Evolutionary conservation across 2,888 invertebrate species (phyloP), one percentile per base, ranked within the genome.

Genomic region (Timema podura): DNA sequence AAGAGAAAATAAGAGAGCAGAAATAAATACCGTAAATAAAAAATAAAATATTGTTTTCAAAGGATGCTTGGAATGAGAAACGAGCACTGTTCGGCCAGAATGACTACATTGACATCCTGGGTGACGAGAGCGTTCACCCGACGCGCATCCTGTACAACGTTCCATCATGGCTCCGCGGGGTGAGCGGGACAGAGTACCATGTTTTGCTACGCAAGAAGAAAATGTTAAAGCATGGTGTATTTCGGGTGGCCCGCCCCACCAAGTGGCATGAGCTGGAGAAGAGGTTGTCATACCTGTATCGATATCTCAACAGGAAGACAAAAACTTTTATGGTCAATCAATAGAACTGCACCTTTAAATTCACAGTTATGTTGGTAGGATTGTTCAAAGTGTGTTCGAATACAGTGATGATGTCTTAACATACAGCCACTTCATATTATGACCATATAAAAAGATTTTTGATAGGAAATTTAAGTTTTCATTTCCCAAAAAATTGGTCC

Each of bases 61-160:
- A 83, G 74, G 87, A 95, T 81, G 77, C 81, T 0, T 98, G 96
- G 96, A 78, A 83, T 0, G 86, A 89, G 75, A 90, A 89, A 76
- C 87, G 87, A 77, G 95, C 96, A 2, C 80, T 95, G 0, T 95
- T 93, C 83, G 98, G 98, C 0, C 96, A 96, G 80, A 98, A 98
- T 83, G 97, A 98, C 81, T 98, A 97, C 79, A 96, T 98, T 74
- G 97, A 98, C 80, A 96, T 98, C 71, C 84, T 98, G 68, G 98
- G 98, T 2, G 88, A 91, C 78, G 93, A 92, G 48, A 85, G 85
- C 15, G 75, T 91, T 7, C 93, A 96, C 80, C 97, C 98, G 0
- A 89, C 91, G 0, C 90, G 88, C 79, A 87, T 96, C 13, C 81
- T 95, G 13, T 95, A 96, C 78, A 89, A 90, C 72, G 87, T 96